Conservation (phyloP, 2,888 invertebrate genomes). For the Melikaiella ostensackeni region DNA sequence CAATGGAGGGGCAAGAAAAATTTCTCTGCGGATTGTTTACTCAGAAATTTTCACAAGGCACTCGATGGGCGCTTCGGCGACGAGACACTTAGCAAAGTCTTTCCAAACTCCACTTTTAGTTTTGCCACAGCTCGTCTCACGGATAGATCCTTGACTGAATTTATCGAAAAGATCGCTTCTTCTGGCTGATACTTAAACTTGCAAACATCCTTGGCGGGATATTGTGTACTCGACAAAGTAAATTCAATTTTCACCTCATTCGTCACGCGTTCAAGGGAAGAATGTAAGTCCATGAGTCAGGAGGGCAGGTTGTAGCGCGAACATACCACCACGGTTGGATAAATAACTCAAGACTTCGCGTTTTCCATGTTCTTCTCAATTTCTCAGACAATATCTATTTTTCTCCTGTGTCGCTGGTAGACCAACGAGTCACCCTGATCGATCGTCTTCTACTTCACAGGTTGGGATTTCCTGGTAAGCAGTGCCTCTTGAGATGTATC, state of each 20-base stretch:
- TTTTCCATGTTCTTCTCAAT: background rate
- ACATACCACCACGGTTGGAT: conserved; percentile 2
- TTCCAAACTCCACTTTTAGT: conserved; percentile 26
- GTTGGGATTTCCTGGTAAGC: conserved; percentile 68
- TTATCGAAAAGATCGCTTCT: conserved; percentile 17
- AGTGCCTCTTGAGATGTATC: conserved; percentile 71
- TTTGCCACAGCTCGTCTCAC: background rate
- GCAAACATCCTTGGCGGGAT: conserved; percentile 1
- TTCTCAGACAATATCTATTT: conserved; percentile 48
- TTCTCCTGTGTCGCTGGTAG: conserved; percentile 43
- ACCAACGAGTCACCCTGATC: conserved; percentile 16
- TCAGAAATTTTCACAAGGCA: conserved; percentile 7
- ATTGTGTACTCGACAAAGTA: conserved; percentile 41
- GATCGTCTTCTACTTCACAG: conserved; percentile 54
- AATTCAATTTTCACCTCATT: conserved; percentile 61
- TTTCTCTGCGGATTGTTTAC: conserved; percentile 4
- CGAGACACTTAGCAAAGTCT: conserved; percentile 22
- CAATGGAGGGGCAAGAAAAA: background rate
- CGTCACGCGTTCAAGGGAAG: conserved; percentile 44
- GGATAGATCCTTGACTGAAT: conserved; percentile 14
- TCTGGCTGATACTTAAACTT: conserved; percentile 41
- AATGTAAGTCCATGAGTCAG: background rate
- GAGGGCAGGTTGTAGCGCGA: background rate
- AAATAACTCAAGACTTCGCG: conserved; percentile 49
- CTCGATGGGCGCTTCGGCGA: background rate